Evolutionary conservation across 2,888 invertebrate genomes (phyloP), one percentile per base, ranked within the genome.

Genomic region (Seira ritae): DNA sequence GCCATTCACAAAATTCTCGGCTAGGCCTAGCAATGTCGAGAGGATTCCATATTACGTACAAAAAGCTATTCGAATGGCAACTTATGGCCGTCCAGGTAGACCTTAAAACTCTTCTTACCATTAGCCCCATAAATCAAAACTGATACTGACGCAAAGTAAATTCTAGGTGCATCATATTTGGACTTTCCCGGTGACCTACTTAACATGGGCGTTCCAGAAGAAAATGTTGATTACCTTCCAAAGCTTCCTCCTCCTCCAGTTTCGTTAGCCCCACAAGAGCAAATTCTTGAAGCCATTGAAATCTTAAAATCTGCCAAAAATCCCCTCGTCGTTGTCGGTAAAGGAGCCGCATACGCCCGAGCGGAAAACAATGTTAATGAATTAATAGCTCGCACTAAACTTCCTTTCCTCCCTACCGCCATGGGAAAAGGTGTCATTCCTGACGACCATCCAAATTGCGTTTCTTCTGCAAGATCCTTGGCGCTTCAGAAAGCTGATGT

Each of bases 381-480:
- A 74, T 92, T 98, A 0, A 93, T 98, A 10, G 92, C 93, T 12
- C 91, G 92, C 19, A 94, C 95, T 1, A 94, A 94, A 86, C 90
- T 98, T 65, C 98, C 98, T 0, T 98, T 98, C 91, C 92, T 98
- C 87, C 96, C 98, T 0, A 98, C 97, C 1, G 98, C 98, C 10
- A 98, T 98, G 97, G 98, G 95, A 90, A 93, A 93, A 90, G 93
- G 93, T 6, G 91, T 92, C 1, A 90, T 93, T 22, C 90, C 92
- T 6, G 92, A 92, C 89, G 90, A 90, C 42, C 91, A 92, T 89
- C 89, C 92, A 93, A 3, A 93, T 88, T 96, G 96, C 91, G 95
- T 98, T n/a, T 94, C 95, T 0, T 93, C 97, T 6, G 97, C 98
- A 0, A 93, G 98, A 77, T 97, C 98, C 0, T 91, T 93, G 83